Evolutionary conservation across 1,140 invertebrate genomes (phyloP).

Genomic region (Drosophila sproati): DNA sequence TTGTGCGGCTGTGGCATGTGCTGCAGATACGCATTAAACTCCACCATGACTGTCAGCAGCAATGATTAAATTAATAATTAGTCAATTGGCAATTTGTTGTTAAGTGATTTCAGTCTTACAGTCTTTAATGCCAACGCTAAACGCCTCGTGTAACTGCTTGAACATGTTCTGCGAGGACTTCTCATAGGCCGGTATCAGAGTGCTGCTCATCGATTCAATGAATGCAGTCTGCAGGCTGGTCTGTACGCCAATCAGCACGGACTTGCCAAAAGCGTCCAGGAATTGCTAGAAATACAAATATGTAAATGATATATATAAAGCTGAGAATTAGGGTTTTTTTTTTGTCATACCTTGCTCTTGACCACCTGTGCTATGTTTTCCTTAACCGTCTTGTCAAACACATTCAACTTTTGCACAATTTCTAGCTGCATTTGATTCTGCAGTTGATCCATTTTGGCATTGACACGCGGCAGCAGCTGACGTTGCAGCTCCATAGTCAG

Average conservation of each 20-base stretch:
- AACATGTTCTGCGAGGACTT: slow-evolving; percentile 94
- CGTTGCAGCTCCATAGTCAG: slow-evolving; percentile 85
- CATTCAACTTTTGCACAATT: slow-evolving; percentile 88
- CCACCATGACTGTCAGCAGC: slow-evolving; percentile 84
- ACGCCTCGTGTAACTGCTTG: slow-evolving; percentile 93
- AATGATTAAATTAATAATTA: neutral
- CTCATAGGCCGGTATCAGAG: slow-evolving; percentile 93
- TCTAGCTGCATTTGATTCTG: slow-evolving; percentile 89
- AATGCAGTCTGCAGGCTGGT: slow-evolving; percentile 81
- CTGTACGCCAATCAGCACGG: slow-evolving; percentile 87
- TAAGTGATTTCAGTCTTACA: slow-evolving; percentile 88
- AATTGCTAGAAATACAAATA: slow-evolving; percentile 86
- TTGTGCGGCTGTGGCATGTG: slow-evolving; percentile 79
- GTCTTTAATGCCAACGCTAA: slow-evolving; percentile 93
- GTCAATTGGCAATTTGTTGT: neutral
- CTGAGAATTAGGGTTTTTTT: neutral
- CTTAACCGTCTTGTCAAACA: slow-evolving; percentile 90
- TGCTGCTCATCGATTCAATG: slow-evolving; percentile 90
- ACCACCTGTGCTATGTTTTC: slow-evolving; percentile 92
- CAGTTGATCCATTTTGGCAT: slow-evolving; percentile 88
- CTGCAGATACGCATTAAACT: slow-evolving; percentile 85
- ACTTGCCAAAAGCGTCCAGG: slow-evolving; percentile 89
- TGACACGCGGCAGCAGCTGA: slow-evolving; percentile 86
- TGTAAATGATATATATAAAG: neutral
- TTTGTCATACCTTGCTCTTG: slow-evolving; percentile 87